Percentiles rank a stretch among this genome's conserved stretches.
Conservation (phyloP, 2,888 invertebrate genomes). For the Pilophorus perplexus region DNA sequence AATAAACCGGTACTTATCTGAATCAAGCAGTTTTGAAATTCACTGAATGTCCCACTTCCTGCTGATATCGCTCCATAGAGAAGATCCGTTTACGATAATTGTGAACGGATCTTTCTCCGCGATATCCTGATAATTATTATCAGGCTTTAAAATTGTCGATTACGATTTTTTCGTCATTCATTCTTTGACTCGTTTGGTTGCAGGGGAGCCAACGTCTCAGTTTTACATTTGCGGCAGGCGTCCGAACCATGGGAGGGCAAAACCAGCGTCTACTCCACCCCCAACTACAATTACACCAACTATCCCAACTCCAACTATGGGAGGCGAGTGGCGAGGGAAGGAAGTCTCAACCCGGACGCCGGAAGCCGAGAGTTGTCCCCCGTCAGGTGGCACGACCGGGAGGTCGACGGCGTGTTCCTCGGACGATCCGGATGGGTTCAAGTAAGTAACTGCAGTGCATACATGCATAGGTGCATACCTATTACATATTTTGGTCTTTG, state of each 20-base stretch:
- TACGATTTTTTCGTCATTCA: too few species aligned
- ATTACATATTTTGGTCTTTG: too few species aligned
- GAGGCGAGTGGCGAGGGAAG: conserved; percentile 39
- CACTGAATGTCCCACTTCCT: too few species aligned
- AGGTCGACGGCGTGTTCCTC: conserved; percentile 61
- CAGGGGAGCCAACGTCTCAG: conserved; percentile 59
- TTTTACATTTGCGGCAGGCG: conserved; percentile 58
- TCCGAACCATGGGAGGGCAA: conserved; percentile 59
- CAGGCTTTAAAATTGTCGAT: too few species aligned
- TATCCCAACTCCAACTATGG: conserved; percentile 39
- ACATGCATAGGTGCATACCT: too few species aligned
- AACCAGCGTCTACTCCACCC: conserved; percentile 40
- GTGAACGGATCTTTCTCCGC: too few species aligned
- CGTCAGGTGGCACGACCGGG: conserved; percentile 60
- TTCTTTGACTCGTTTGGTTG: conserved; percentile 47
- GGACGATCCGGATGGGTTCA: conserved; percentile 58
- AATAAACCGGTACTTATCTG: too few species aligned
- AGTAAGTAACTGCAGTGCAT: too few species aligned
- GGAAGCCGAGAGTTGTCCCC: conserved; percentile 59
- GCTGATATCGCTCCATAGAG: too few species aligned
- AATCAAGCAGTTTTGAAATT: too few species aligned
- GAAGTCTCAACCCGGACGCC: conserved; percentile 40
- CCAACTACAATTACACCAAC: conserved; percentile 30
- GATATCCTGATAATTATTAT: too few species aligned
- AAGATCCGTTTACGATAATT: too few species aligned